Base-by-base conservation (phyloP, 2,888 invertebrate genomes). In the Miltochrista miniata region DNA sequence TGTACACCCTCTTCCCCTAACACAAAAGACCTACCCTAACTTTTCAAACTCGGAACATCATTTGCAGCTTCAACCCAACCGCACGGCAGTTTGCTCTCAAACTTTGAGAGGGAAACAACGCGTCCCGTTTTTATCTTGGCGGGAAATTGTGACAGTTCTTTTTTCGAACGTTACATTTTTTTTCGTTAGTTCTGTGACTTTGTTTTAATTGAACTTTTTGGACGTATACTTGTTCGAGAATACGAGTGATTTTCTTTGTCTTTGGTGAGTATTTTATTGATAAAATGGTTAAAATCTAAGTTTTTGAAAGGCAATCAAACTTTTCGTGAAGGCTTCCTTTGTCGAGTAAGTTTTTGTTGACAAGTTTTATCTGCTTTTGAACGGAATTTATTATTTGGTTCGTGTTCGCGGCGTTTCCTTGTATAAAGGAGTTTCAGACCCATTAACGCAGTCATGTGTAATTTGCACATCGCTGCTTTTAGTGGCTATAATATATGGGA, bases 41-140 rank as follows among this genome's bases (percentile, higher is more conserved):
- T 68, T 79, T 80, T 75, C 69, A 76, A 83, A 83, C 76, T 81
- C 68, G 54, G 76, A 78, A 76, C 71, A 71, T 85, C 78, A 81
- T 79, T 81, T 76, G 72, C 77, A 79, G 77, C 72, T 65, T 70
- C 72, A 69, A 56, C 18, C 44, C 34, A 14, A 61, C 65, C 56
- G 47, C 61, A 56, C 51, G 59, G 64, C 83, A 89, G 88, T 89
- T n/a, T 65, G 61, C 78, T 75, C 75, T 70, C 64, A 56, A 59
- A 60, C 73, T 42, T 39, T 65, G 50, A 57, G 15, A 51, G 68
- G 55, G 76, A 70, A 67, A 56, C 72, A 76, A 68, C 71, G 84
- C 64, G 56, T 64, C 51, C 44, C 51, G 37, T 60, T 48, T 54
- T 51, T 35, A 45, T 49, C 51, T 61, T 59, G 61, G 72, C 75